Evolutionary conservation across 2,113 vertebrate genomes (phyloP).

Genomic region (Fukomys damarensis): DNA sequence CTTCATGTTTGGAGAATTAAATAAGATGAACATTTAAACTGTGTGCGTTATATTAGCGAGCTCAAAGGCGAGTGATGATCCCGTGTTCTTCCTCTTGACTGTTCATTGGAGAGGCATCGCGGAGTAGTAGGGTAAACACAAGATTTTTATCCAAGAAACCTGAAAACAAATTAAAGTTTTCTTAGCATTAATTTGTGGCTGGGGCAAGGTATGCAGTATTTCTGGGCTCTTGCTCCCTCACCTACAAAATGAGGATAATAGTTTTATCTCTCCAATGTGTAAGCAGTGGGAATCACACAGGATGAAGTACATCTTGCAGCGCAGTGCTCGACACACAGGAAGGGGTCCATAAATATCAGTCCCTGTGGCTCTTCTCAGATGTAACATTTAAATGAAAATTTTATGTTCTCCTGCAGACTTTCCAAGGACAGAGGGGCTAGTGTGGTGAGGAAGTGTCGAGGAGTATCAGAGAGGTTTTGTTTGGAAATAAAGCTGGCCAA

Average conservation of each 20-base stretch:
- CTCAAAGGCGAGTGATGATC: not conserved
- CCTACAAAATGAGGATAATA: not conserved
- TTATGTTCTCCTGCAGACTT: not conserved
- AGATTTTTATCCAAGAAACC: not conserved
- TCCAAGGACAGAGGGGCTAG: accelerated
- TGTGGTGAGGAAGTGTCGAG: not conserved
- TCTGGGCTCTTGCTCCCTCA: not conserved
- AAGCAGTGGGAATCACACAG: constrained; percentile 38
- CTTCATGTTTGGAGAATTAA: not conserved
- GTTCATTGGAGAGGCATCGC: accelerated
- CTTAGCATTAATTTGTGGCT: not conserved
- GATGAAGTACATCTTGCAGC: not conserved
- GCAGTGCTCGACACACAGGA: not conserved
- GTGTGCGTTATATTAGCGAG: not conserved
- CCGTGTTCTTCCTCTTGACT: not conserved
- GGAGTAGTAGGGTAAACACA: not conserved
- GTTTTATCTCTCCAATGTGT: not conserved
- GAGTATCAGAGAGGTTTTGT: not conserved
- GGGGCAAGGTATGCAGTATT: not conserved
- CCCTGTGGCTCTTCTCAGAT: not conserved
- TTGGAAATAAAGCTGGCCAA: not conserved
- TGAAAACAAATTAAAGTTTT: not conserved
- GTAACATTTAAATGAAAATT: constrained; percentile 20
- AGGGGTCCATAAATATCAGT: not conserved
- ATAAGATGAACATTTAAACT: not conserved